Base-by-base conservation (phyloP, 2,113 vertebrate species). In the Cyprinodon tularosa region DNA sequence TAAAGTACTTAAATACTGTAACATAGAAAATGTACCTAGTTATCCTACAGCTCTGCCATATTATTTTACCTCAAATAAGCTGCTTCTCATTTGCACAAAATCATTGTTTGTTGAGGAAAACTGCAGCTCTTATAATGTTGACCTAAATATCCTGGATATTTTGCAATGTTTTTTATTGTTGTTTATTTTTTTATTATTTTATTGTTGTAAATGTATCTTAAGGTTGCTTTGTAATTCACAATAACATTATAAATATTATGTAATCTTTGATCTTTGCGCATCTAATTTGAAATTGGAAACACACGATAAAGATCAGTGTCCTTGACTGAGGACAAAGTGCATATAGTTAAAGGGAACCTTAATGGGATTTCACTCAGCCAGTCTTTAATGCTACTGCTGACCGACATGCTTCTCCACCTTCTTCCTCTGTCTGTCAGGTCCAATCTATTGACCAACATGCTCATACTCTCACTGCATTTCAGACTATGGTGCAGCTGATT, bases 321-420 rank as follows among this genome's bases (percentile, higher is more conserved):
- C 78, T 74, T 81, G 74, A 89, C 68, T 82, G 74, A 82, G 74
- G 80, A 68, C 70, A 15, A 44, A 13, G 76, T 72, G 72, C 72
- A 68, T 20, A 57, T 73, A 67, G 88, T 92, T 88, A 89, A 76
- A 74, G 86, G 48, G 6, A 85, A 76, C 75, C 70, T 86, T 86
- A 91, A 90, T 83, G 67, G 81, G 90, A 90, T 92, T 87, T 89
- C 42, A 29, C 66, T 62, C 9, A n/a, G 66, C 17, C 60, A 71
- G 74, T 77, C 80, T 78, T 67, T 77, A 57, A 65, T 62, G 37
- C 72, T 66, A 15, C 64, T 64, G 72, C 71, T 59, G 73, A 62
- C 45, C 13, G 3, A 12, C 72, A 29, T 44, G 65, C 74, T 20
- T 63, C 68, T 6, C 68, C 72, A n/a, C 77, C 63, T 29, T 15